Evolutionary conservation across 2,888 invertebrate genomes (phyloP).

Genomic region (Ophion costatus): DNA sequence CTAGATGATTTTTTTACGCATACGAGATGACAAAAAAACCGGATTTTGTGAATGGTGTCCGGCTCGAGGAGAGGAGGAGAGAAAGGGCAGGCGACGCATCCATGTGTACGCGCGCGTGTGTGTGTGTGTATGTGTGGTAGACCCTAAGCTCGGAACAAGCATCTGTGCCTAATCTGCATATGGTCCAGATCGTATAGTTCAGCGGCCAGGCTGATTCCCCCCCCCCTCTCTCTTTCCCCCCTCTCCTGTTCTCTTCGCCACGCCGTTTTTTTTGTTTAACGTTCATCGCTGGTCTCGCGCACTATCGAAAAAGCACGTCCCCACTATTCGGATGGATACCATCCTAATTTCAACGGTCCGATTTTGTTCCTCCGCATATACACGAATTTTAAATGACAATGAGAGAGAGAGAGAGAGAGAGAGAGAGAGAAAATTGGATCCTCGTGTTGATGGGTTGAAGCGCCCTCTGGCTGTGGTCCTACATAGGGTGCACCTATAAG

Average conservation of each 20-base stretch:
- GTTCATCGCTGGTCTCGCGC: slow-evolving; percentile 6
- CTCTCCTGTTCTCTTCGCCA: slow-evolving; percentile 67
- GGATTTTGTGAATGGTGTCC: slow-evolving; percentile 78
- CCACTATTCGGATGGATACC: slow-evolving; percentile 38
- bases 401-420: slow-evolving; percentile 66
- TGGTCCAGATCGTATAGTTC: slow-evolving; percentile 76
- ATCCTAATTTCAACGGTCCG: slow-evolving; percentile 81
- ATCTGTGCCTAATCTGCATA: slow-evolving; percentile 83
- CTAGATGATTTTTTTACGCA: slow-evolving; percentile 60
- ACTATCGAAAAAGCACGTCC: slow-evolving; percentile 2
- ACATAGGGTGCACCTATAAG: not conserved
- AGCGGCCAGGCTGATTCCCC: not conserved
- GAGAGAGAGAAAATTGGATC: slow-evolving; percentile 11
- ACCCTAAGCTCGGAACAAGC: slow-evolving; percentile 72
- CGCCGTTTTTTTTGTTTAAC: slow-evolving; percentile 61
- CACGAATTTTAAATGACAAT: slow-evolving; percentile 81
- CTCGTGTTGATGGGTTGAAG: slow-evolving; percentile 41
- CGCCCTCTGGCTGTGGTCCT: slow-evolving; percentile 24
- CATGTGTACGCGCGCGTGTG: not conserved
- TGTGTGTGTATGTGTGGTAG: not conserved
- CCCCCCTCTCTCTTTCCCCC: slow-evolving; percentile 69
- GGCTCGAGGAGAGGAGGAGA: slow-evolving; percentile 27
- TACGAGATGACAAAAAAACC: slow-evolving; percentile 74
- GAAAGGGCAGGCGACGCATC: slow-evolving; percentile 18
- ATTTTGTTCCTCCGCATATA: slow-evolving; percentile 65